A percentile compares a stretch with the other conserved stretches of the same genome.
phyloP scores from a whole-genome alignment of 2,113 vertebrate species.

The Melanerpes formicivorus region DNA sequence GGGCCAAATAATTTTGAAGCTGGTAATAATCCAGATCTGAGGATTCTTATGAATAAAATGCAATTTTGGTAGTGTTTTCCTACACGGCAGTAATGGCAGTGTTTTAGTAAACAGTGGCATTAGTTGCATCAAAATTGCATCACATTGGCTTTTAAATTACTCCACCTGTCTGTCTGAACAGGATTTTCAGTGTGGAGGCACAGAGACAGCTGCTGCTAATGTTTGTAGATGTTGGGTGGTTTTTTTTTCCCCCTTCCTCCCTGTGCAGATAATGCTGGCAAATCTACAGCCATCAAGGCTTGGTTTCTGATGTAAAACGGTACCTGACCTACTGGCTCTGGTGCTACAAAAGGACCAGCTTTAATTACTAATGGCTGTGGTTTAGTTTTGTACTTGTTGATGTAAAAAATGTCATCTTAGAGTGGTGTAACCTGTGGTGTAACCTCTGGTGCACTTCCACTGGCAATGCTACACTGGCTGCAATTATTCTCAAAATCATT shows the following conservation, averaged over 20 bases:
- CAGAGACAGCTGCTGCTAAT: constrained; percentile 79
- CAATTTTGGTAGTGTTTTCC: constrained; percentile 81
- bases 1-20: constrained; percentile 67
- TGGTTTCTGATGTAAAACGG: constrained; percentile 72
- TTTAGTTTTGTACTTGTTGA: constrained; percentile 72
- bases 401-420: constrained; percentile 72
- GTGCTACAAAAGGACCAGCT: constrained; percentile 67
- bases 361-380: constrained; percentile 75
- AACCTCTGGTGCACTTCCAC: constrained; percentile 67
- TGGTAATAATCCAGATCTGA: constrained; percentile 65
- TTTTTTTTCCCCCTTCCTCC: constrained; percentile 67
- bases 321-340: constrained; percentile 72
- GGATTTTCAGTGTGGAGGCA: constrained; percentile 73
- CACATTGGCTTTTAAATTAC: constrained; percentile 82
- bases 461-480: background rate
- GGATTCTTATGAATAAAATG: constrained; percentile 77
- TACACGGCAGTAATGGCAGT: constrained; percentile 74
- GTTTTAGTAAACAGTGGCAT: constrained; percentile 79
- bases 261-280: constrained; percentile 71
- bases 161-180: constrained; percentile 81
- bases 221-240: background rate
- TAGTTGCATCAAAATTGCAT: constrained; percentile 80
- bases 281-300: constrained; percentile 70
- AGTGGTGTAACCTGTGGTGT: constrained; percentile 30
- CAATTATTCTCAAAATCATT: constrained; percentile 58